phyloP scores from a whole-genome alignment of 2,113 vertebrate species.

The Eolophus roseicapilla region DNA sequence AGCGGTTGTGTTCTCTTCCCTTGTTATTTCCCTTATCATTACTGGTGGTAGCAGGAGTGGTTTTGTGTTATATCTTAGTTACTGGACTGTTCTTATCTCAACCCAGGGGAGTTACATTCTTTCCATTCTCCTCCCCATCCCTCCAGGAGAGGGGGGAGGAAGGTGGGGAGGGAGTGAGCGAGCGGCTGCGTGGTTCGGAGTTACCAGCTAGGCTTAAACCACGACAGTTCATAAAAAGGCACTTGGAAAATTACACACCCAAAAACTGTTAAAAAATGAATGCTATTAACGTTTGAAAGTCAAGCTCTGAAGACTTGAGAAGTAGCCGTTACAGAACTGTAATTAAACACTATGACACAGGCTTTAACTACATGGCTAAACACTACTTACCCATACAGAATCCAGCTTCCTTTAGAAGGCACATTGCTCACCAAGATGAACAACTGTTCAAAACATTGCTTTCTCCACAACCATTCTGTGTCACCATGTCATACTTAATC shows the following conservation, averaged over 20 bases:
- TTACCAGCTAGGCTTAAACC: too few relatives aligned
- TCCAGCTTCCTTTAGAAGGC: background rate
- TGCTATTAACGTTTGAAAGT: background rate
- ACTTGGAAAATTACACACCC: background rate
- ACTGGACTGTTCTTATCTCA: too few relatives aligned
- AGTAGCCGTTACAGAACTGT: background rate
- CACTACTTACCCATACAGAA: background rate
- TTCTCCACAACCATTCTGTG: background rate
- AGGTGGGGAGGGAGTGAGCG: too few relatives aligned
- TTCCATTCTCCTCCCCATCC: too few relatives aligned
- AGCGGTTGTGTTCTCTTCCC: too few relatives aligned
- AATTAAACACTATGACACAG: background rate
- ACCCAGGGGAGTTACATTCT: too few relatives aligned
- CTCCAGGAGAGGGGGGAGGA: too few relatives aligned
- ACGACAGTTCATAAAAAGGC: background rate
- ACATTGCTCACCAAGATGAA: background rate
- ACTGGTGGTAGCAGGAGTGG: too few relatives aligned
- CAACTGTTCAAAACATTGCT: background rate
- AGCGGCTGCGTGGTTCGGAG: too few relatives aligned
- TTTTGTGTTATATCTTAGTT: too few relatives aligned
- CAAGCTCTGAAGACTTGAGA: background rate
- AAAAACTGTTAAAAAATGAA: background rate
- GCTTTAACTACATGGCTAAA: background rate
- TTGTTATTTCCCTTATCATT: too few relatives aligned
- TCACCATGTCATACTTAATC: background rate